Evolutionary conservation across 2,113 vertebrate species (phyloP).

Genomic region (Prionailurus viverrinus): DNA sequence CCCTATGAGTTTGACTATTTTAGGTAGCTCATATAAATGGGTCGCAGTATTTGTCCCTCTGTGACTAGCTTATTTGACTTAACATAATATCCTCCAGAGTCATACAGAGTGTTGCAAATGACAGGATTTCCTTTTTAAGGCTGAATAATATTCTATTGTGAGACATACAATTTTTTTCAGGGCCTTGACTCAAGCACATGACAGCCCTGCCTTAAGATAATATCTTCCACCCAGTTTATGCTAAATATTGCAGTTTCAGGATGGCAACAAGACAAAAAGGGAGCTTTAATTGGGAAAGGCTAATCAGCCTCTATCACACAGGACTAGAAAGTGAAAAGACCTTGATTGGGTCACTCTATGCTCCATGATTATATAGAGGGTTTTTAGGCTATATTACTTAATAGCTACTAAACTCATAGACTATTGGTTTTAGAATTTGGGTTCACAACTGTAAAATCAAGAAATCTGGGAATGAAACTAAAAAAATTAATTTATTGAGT

Average conservation of each 20-base stretch:
- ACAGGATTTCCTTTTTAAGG: neutral
- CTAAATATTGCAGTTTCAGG: neutral
- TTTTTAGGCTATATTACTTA: neutral
- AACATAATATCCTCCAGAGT: neutral
- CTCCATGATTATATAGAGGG: neutral
- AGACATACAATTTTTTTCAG: neutral
- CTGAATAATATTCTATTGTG: neutral
- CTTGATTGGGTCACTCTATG: neutral
- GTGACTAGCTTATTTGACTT: neutral
- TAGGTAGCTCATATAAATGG: neutral
- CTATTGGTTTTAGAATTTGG: neutral
- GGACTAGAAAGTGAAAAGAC: neutral
- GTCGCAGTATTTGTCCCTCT: neutral
- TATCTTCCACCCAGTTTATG: neutral
- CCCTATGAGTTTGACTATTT: neutral
- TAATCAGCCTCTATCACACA: neutral
- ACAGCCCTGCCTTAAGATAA: neutral
- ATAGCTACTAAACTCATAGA: neutral
- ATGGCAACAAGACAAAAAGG: neutral
- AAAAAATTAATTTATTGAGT: neutral
- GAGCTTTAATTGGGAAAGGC: neutral
- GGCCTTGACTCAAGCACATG: neutral
- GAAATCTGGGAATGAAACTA: neutral
- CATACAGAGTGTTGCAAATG: neutral
- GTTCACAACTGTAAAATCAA: neutral